Conservation (phyloP, 2,797 vertebrate genomes). For the Pseudocheirus occidentalis region DNA sequence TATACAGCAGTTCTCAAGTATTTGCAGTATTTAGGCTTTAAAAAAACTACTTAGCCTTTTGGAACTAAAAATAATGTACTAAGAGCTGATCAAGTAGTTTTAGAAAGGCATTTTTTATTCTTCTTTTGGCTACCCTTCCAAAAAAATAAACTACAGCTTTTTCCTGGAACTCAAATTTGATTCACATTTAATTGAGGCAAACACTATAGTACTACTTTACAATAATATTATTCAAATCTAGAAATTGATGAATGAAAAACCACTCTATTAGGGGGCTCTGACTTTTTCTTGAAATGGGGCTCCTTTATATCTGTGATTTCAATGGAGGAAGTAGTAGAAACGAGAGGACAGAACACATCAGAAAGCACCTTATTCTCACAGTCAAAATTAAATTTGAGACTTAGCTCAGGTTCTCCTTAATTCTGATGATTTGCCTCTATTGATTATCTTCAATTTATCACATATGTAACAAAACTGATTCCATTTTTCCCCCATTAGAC, state of each 20-base stretch:
- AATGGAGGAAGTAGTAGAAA: not conserved
- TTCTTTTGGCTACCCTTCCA: not conserved
- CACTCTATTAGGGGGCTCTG: rapidly evolving
- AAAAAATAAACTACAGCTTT: not conserved
- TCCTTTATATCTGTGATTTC: not conserved
- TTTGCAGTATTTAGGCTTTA: not conserved
- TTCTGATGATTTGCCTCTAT: not conserved
- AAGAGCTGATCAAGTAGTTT: not conserved
- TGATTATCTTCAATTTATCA: not conserved
- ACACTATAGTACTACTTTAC: rapidly evolving
- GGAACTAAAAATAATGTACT: not conserved
- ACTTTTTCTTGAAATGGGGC: not conserved
- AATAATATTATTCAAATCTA: rapidly evolving
- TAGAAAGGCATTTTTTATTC: not conserved
- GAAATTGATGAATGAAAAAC: rapidly evolving
- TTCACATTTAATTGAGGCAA: not conserved
- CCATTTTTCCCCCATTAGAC: not conserved
- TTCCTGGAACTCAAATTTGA: not conserved
- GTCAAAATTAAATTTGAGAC: not conserved
- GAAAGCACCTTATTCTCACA: not conserved
- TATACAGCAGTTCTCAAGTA: not conserved
- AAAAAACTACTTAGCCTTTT: not conserved
- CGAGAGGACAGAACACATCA: not conserved
- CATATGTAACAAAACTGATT: not conserved
- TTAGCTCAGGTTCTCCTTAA: not conserved